A percentile compares a stretch with the other conserved stretches of the same genome.
These are phyloP conservation scores for Hystrix cristata DNA, from an alignment of 2,113 vertebrate genomes.

Conservation along the genomic window DNA sequence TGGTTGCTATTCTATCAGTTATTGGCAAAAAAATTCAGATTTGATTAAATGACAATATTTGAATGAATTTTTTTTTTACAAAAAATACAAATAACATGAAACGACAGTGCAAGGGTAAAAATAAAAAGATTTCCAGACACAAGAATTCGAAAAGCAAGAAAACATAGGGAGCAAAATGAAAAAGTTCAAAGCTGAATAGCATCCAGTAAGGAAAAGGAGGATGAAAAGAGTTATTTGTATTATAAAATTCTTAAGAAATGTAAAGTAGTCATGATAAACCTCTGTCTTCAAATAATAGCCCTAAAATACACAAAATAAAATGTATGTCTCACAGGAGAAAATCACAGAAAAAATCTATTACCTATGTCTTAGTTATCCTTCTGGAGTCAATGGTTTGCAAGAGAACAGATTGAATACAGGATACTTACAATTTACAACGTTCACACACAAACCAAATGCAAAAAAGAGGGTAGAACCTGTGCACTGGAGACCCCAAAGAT, in stretches of 20 bases:
- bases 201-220: neutral
- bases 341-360: neutral
- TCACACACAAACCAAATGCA: no score
- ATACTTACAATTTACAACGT: no score
- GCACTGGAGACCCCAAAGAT: no score
- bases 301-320: neutral
- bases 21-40: constrained; percentile 34
- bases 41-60: constrained; percentile 23
- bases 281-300: neutral
- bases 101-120: neutral
- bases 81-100: neutral
- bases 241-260: neutral
- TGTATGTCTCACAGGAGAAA: neutral
- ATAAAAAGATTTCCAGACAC: neutral
- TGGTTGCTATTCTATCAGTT: neutral
- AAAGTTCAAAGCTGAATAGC: neutral
- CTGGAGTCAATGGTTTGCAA: no score
- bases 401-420: no score
- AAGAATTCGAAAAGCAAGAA: neutral
- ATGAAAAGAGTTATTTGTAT: neutral
- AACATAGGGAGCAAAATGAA: neutral
- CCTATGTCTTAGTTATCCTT: no score
- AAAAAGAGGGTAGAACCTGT: no score
- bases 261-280: neutral
- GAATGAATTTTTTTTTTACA: neutral